Evolutionary conservation across 2,888 invertebrate genomes (phyloP), one percentile per base, ranked within the genome.

Genomic region (Metacarcinus magister): DNA sequence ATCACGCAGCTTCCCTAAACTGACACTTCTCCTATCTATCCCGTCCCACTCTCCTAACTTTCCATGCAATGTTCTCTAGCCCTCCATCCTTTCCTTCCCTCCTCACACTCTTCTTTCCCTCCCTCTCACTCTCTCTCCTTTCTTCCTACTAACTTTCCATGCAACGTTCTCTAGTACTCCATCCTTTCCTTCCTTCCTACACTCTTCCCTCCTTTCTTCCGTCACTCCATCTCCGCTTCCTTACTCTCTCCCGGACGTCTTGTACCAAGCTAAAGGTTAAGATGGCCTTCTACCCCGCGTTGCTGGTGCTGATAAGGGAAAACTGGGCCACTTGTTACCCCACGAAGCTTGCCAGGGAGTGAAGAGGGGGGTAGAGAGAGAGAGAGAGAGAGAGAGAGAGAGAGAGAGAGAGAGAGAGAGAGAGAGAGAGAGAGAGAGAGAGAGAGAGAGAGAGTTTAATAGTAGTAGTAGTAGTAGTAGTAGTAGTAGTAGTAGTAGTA

Each of bases 311-410:
- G 87, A 87, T 87, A 87, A 87, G 39, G 39, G 87, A 13, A 87
- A 87, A 87, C 87, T 87, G 39, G 87, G 39, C 87, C 87, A 32
- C 87, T 87, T 16, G 87, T 87, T 87, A 16, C 87, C 87, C 87
- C 32, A 16, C n/a, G 3, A 39, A 87, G 87, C 28, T 28, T 28
- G 7, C n/a, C 16, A 48, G 19, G 39, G 54, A 46, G 46, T 75
- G 75, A 8, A 4, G n/a, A 0, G 75, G 75, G 28, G 0, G 8
- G 28, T 0, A 3, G 16, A n/a, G 67, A 75, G 67, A 75, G 67
- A 75, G 67, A 75, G 67, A 75, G 67, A 75, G 67, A 75, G 75
- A 75, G 75, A 75, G 75, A 75, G 75, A 75, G 75, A 75, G 75
- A 75, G 75, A 75, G 75, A 75, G 75, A 75, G 75, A 75, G 75